Evolutionary conservation across 2,888 invertebrate genomes (phyloP), one percentile per base, ranked within the genome.

Genomic region (Phorcus lineatus): DNA sequence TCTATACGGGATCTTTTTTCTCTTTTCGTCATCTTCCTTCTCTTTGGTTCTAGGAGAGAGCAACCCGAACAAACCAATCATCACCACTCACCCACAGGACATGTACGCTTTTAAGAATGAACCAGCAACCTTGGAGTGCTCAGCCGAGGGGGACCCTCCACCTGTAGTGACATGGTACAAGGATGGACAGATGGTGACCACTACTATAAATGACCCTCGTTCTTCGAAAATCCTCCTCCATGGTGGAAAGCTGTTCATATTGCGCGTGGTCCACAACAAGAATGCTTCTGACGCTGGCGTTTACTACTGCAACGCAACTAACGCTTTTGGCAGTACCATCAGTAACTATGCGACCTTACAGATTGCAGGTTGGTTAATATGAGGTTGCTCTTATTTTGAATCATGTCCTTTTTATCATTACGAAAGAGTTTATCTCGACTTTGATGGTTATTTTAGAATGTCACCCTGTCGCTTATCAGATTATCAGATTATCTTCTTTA

Each of bases 131-230:
- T 28, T 76, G 16, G 54, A 76, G 2, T 76, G 76, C n/a, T 22
- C 24, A 22, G 54, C 31, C 31, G 76, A 76, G 19, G 76, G 76
- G n/a, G 31, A 76, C 54, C 76, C 76, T 28, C 24, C 57, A 11
- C 76, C 76, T 24, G 31, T n/a, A 17, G 28, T 76, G 28, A 76
- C 76, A 55, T 76, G 76, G 76, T 76, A 76, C 76, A 76, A 76
- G 31, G 76, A 76, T 28, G 55, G 54, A 24, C 24, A 31, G 11
- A 16, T 11, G n/a, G 31, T 76, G 16, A 24, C 17, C 28, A 53
- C 53, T 17, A 54, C 76, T 4, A 28, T 17, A 31, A 31, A 76
- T 13, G 54, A 55, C 31, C 70, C 70, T 19, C 70, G 19, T 9
- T 31, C 70, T 36, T 11, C 70, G 0, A 70, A 70, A 19, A 36